These are phyloP conservation scores for Poecile montanus DNA, from an alignment of 2,797 vertebrate species.

Conservation along the genomic window DNA sequence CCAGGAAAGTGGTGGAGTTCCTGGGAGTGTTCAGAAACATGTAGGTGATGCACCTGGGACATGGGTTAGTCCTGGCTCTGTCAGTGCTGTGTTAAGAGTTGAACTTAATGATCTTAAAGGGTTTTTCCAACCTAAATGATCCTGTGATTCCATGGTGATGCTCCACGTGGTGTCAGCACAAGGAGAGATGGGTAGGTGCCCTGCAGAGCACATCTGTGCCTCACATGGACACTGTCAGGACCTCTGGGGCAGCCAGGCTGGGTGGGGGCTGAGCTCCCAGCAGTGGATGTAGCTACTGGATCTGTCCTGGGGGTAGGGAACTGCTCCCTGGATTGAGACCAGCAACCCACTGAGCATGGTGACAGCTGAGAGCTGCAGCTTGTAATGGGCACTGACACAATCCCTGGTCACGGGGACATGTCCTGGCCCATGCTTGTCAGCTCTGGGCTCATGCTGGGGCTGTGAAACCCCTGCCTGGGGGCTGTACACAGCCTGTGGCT, in stretches of 20 bases:
- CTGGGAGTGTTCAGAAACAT: neutral
- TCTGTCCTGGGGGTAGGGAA: neutral
- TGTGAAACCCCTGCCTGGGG: neutral
- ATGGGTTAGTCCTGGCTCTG: neutral
- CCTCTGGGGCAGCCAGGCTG: neutral
- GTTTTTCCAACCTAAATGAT: neutral
- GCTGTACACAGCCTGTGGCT: neutral
- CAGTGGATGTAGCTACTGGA: neutral
- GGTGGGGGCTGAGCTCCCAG: neutral
- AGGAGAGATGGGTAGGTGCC: neutral
- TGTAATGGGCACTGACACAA: neutral
- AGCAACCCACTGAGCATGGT: neutral
- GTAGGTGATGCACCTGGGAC: neutral
- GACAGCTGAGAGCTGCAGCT: neutral
- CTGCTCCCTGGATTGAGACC: neutral
- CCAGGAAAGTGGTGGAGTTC: neutral
- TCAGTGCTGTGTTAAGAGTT: neutral
- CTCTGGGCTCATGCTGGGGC: neutral
- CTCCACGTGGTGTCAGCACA: neutral
- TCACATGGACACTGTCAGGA: neutral
- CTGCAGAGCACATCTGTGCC: neutral
- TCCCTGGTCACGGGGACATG: neutral
- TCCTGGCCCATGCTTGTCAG: neutral
- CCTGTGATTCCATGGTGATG: neutral
- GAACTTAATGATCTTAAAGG: rapidly evolving